Percentiles rank a stretch among this genome's conserved stretches.
These are phyloP conservation scores for Erythrolamprus reginae DNA, from an alignment of 2,113 vertebrate species.

Conservation along the genomic window DNA sequence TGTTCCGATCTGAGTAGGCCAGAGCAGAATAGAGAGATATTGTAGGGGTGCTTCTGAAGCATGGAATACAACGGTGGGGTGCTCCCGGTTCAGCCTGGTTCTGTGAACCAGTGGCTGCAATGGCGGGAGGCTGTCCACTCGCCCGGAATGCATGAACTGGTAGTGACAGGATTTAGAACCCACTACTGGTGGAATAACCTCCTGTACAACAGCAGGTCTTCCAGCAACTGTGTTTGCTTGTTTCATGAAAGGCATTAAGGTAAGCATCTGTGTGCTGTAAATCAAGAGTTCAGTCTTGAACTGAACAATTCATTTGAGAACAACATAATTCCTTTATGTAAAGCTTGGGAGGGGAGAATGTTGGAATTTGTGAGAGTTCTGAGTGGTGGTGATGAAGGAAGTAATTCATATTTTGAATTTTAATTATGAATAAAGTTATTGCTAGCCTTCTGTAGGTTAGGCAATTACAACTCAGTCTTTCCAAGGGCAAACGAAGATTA, in stretches of 20 bases:
- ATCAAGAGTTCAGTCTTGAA: neutral
- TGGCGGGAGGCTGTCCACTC: too few species aligned
- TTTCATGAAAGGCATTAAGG: neutral
- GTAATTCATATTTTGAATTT: neutral
- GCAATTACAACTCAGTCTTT: neutral
- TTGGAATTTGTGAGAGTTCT: too few species aligned
- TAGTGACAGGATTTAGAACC: too few species aligned
- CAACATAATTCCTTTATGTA: neutral
- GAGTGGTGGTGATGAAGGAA: neutral
- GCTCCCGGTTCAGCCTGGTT: too few species aligned
- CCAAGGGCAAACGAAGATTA: constrained; percentile 29
- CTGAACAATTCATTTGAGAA: neutral
- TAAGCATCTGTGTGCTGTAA: neutral
- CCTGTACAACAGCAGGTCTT: neutral
- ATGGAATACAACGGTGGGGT: neutral
- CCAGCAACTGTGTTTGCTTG: neutral
- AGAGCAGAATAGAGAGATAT: too few species aligned
- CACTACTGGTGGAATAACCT: neutral
- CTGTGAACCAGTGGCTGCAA: too few species aligned
- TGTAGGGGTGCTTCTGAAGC: neutral
- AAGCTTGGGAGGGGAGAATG: neutral
- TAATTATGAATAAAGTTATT: neutral
- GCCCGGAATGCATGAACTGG: too few species aligned
- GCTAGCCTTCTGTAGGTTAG: neutral
- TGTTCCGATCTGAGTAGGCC: too few species aligned